Conservation (phyloP, 2,113 vertebrate species). For the Poicephalus meyeri region DNA sequence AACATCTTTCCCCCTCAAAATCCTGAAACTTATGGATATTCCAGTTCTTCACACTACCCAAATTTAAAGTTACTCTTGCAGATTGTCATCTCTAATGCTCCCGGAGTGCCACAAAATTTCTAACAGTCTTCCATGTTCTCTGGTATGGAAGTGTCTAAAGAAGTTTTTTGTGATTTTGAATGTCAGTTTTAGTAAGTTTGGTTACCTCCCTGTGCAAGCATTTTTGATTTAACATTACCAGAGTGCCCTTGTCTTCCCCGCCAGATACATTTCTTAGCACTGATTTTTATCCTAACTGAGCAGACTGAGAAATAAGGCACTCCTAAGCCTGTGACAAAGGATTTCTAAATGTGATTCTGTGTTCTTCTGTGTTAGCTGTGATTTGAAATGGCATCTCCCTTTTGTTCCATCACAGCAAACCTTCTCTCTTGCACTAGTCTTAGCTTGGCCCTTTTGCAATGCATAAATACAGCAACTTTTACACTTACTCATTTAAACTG, state of each 20-base stretch:
- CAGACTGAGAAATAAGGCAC: not conserved
- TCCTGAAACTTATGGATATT: not conserved
- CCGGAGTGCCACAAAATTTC: not conserved
- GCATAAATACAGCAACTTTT: not conserved
- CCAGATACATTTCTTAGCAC: not conserved
- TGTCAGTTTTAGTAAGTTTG: not conserved
- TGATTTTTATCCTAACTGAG: not conserved
- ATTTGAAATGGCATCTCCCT: not conserved
- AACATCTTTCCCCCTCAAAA: not conserved
- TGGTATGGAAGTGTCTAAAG: not conserved
- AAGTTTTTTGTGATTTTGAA: not conserved
- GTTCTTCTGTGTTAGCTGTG: not conserved
- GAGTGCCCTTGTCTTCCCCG: not conserved
- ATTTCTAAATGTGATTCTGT: not conserved
- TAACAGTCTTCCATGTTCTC: not conserved
- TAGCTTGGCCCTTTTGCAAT: not conserved
- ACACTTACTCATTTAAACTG: not conserved
- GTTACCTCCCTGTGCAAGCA: not conserved
- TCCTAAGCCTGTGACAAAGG: not conserved
- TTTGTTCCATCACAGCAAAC: not conserved
- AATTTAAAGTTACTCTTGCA: not conserved
- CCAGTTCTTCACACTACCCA: not conserved
- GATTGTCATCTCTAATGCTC: not conserved
- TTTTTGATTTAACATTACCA: not conserved
- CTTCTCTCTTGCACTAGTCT: not conserved